A percentile compares a stretch with the other conserved stretches of the same genome.
Conservation (phyloP, 2,888 invertebrate genomes). For the Clusia tigrina region DNA sequence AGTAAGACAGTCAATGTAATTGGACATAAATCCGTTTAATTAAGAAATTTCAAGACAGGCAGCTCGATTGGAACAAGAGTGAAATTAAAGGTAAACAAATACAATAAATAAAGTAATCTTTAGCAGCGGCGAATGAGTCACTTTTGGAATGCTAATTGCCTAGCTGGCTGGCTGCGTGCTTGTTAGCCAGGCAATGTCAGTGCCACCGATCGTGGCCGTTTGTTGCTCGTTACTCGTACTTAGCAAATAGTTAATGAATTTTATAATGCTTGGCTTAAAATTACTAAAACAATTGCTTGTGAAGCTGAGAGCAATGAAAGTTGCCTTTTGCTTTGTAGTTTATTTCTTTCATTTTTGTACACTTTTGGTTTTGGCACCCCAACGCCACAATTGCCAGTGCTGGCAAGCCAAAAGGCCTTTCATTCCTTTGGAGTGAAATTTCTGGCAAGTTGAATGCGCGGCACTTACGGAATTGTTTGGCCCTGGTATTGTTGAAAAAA, state of each 20-base stretch:
- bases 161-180: not conserved
- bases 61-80: conserved; percentile 20
- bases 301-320: not conserved
- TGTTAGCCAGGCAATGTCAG: not conserved
- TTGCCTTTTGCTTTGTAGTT: not conserved
- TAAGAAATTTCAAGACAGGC: conserved; percentile 21
- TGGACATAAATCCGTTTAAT: conserved; percentile 40
- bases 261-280: not conserved
- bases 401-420: too few relatives aligned
- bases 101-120: conserved; percentile 4
- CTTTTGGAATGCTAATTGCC: not conserved
- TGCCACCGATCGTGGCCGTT: not conserved
- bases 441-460: too few relatives aligned
- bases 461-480: too few relatives aligned
- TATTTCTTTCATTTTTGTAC: not conserved
- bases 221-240: not conserved
- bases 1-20: conserved; percentile 52
- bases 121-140: not conserved
- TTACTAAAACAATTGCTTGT: not conserved
- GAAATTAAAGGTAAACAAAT: conserved; percentile 10
- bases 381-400: too few relatives aligned
- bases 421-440: too few relatives aligned
- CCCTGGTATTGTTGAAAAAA: too few relatives aligned
- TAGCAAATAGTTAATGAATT: not conserved
- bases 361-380: too few relatives aligned